phyloP scores from a whole-genome alignment of 2,888 invertebrate species.

The Falcaria lacertinaria region DNA sequence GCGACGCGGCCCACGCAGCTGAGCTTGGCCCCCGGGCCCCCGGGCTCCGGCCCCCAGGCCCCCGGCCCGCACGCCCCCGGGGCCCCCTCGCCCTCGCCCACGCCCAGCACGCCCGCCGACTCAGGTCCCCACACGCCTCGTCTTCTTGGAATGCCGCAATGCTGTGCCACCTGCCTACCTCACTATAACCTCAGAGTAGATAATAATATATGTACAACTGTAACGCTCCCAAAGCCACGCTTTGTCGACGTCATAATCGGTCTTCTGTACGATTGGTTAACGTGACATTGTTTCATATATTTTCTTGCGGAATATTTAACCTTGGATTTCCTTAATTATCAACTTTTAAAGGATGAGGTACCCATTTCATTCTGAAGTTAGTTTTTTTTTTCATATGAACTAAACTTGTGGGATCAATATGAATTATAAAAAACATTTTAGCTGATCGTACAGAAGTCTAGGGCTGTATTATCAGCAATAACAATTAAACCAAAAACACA shows the following conservation, averaged over 20 bases:
- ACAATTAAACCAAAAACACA: too few species aligned
- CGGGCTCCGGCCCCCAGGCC: constrained; percentile 63
- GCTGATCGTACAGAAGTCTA: too few species aligned
- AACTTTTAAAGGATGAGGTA: too few species aligned
- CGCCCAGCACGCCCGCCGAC: constrained; percentile 77
- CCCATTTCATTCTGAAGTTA: too few species aligned
- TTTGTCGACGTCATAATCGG: background rate
- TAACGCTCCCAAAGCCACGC: background rate
- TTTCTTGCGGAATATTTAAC: too few species aligned
- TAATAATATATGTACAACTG: too few species aligned
- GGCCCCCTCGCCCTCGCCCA: constrained; percentile 73
- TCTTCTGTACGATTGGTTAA: background rate
- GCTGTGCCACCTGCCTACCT: constrained; percentile 12
- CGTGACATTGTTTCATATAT: too few species aligned
- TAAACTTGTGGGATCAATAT: too few species aligned
- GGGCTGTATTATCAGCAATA: background rate
- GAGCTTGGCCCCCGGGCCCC: constrained; percentile 53
- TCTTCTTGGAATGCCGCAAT: constrained; percentile 48
- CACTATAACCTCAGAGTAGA: too few species aligned
- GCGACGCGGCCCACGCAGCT: constrained; percentile 67
- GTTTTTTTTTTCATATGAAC: too few species aligned
- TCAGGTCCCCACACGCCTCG: constrained; percentile 67
- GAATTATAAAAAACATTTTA: too few species aligned
- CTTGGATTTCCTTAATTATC: too few species aligned
- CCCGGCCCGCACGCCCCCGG: constrained; percentile 70